Conservation (phyloP, 2,797 vertebrate species). For the Arctocebus calabarensis region DNA sequence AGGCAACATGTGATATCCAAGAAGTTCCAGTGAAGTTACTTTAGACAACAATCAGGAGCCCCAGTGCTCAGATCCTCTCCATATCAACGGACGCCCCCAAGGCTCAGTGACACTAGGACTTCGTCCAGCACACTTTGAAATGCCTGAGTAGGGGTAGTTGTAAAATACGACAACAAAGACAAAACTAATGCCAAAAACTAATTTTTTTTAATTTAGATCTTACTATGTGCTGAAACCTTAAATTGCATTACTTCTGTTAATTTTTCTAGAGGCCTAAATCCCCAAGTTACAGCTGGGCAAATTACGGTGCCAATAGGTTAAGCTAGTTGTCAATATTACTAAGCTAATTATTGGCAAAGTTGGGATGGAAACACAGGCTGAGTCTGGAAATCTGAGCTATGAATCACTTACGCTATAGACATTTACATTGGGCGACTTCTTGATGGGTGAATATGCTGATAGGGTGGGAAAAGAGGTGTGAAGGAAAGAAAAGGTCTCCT, state of each 20-base stretch:
- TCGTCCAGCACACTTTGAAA: not conserved
- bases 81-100: not conserved
- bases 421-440: not conserved
- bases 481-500: not conserved
- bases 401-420: not conserved
- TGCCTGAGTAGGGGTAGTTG: not conserved
- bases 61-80: not conserved
- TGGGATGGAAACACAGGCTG: not conserved
- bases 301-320: conserved; percentile 34
- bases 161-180: not conserved
- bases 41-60: not conserved
- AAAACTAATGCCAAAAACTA: not conserved
- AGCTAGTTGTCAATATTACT: conserved; percentile 26
- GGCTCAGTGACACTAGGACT: not conserved
- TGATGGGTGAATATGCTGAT: not conserved
- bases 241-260: not conserved
- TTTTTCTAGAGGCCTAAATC: not conserved
- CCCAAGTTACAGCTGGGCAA: not conserved
- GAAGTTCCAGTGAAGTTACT: not conserved
- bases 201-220: conserved; percentile 31
- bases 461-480: not conserved
- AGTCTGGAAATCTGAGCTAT: conserved; percentile 28
- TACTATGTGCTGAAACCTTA: not conserved
- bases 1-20: not conserved
- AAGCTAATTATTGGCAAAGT: conserved; percentile 56